A percentile compares a stretch with the other conserved stretches of the same genome.
These are phyloP conservation scores for Acanthococcus lagerstroemiae DNA, from an alignment of 2,888 invertebrate species.

Conservation along the genomic window DNA sequence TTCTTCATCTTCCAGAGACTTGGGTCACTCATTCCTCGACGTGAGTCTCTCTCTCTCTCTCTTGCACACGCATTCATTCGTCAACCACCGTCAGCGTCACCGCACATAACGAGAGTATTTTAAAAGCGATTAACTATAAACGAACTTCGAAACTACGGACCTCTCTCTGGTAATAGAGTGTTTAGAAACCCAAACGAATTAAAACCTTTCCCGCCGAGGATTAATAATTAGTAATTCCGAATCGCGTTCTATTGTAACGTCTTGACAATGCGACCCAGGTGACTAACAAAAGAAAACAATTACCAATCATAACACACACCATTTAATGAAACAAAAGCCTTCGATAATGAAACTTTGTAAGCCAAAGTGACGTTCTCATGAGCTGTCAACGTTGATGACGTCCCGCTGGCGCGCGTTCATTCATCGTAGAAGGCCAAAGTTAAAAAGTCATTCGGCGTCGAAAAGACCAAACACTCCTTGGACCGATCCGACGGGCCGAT, in stretches of 20 bases:
- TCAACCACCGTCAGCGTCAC: too few relatives aligned
- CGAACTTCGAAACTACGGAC: neutral
- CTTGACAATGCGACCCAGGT: conserved; percentile 4
- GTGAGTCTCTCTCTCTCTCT: too few relatives aligned
- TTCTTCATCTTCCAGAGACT: too few relatives aligned
- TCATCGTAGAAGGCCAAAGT: neutral
- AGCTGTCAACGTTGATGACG: conserved; percentile 24
- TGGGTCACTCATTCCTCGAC: too few relatives aligned
- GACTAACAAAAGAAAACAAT: conserved; percentile 27
- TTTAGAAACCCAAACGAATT: conserved; percentile 6
- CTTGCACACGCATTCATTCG: too few relatives aligned
- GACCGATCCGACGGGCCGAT: too few relatives aligned
- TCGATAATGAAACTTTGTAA: conserved; percentile 16
- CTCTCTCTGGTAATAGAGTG: neutral
- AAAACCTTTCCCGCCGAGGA: conserved; percentile 1
- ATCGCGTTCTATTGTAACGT: neutral
- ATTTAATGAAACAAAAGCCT: conserved; percentile 29
- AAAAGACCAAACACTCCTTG: too few relatives aligned
- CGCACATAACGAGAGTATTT: neutral
- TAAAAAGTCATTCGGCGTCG: neutral
- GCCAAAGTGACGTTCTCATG: conserved; percentile 13
- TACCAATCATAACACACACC: conserved; percentile 26
- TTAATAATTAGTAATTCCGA: conserved; percentile 5
- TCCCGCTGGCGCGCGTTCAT: conserved; percentile 10
- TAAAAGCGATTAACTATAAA: neutral